phyloP scores from a whole-genome alignment of 2,797 vertebrate genomes.

The Carcharodon carcharias region DNA sequence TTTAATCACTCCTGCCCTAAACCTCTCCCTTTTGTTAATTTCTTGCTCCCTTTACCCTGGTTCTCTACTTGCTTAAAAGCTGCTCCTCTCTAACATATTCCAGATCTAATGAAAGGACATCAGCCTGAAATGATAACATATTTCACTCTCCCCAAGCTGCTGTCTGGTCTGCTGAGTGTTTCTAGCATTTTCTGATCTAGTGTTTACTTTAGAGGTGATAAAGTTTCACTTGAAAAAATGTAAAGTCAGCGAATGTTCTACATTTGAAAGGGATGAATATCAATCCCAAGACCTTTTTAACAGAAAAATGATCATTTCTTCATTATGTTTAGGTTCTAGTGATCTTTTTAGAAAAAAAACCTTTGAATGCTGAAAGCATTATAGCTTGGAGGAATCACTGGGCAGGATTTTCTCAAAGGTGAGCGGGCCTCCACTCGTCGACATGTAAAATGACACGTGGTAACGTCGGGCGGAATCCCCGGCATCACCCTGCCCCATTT shows the following conservation, averaged over 20 bases:
- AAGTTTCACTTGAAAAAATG: background rate
- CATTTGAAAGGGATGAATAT: background rate
- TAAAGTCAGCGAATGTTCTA: background rate
- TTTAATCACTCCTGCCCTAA: too few species aligned
- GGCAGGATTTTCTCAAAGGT: too few species aligned
- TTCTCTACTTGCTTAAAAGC: too few species aligned
- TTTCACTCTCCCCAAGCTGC: background rate
- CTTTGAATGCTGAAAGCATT: background rate
- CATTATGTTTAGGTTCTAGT: background rate
- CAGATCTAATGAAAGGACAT: too few species aligned
- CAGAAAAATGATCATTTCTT: background rate
- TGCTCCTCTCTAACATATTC: too few species aligned
- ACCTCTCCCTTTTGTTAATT: too few species aligned
- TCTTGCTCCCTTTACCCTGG: too few species aligned
- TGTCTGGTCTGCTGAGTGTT: background rate
- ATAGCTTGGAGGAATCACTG: background rate
- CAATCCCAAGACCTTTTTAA: background rate
- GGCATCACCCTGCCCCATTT: too few species aligned
- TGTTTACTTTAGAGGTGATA: background rate
- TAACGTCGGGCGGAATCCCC: too few species aligned
- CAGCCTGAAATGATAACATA: background rate
- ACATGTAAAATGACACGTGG: too few species aligned
- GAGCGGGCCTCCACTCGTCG: too few species aligned
- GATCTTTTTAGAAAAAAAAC: background rate
- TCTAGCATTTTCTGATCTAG: background rate